phyloP scores from a whole-genome alignment of 2,113 vertebrate species.

The Bungarus multicinctus region DNA sequence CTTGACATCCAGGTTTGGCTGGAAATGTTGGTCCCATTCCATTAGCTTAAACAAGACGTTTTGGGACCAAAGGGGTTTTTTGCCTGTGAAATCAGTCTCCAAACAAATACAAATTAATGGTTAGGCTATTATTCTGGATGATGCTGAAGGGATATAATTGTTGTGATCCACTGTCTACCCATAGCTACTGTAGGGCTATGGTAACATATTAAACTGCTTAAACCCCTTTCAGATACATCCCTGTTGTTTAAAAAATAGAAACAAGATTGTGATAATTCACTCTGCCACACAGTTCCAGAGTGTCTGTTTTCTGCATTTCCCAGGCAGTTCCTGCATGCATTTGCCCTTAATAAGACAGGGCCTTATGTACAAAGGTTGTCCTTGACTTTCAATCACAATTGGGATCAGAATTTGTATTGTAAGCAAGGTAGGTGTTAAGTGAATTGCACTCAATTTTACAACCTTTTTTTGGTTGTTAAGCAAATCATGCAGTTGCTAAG shows the following conservation, averaged over 20 bases:
- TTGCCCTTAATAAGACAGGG: not conserved
- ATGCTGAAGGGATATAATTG: not conserved
- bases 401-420: not conserved
- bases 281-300: not conserved
- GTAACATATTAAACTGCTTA: not conserved
- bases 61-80: not conserved
- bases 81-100: not conserved
- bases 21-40: not conserved
- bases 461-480: not conserved
- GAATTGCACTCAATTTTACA: not conserved
- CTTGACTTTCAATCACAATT: not conserved
- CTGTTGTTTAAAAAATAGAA: not conserved
- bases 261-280: not conserved
- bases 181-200: not conserved
- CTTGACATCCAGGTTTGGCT: not conserved
- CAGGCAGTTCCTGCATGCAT: not conserved
- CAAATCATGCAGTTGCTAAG: not conserved
- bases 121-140: not conserved
- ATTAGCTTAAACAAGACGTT: not conserved
- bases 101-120: too few species aligned
- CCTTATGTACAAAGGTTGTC: not conserved
- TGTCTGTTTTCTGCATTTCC: not conserved
- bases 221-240: not conserved
- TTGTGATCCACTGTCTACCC: not conserved
- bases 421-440: not conserved